A percentile compares a stretch with the other conserved stretches of the same genome.
These are phyloP conservation scores for Yasuhikotakia modesta DNA, from an alignment of 2,797 vertebrate genomes.

Conservation along the genomic window DNA sequence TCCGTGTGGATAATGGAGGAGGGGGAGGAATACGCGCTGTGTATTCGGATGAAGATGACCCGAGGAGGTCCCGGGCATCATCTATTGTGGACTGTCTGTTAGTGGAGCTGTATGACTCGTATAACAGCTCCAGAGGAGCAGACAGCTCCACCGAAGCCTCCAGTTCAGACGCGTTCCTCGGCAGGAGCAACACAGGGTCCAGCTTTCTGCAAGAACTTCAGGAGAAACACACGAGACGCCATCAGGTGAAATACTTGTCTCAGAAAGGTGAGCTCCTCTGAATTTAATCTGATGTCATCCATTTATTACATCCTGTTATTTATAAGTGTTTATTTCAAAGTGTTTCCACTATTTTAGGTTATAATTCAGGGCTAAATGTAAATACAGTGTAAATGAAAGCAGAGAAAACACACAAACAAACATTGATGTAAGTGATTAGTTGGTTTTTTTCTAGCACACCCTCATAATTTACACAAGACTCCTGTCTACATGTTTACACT, in stretches of 20 bases:
- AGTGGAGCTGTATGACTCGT: slow-evolving; percentile 90
- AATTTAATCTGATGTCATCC: neutral
- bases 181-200: slow-evolving; percentile 79
- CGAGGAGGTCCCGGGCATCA: slow-evolving; percentile 64
- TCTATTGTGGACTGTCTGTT: slow-evolving; percentile 91
- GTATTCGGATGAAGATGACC: slow-evolving; percentile 39
- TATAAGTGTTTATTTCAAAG: no score
- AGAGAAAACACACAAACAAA: no score
- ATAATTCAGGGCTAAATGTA: no score
- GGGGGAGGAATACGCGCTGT: slow-evolving; percentile 7
- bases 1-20: slow-evolving; percentile 10
- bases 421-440: neutral
- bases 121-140: slow-evolving; percentile 66
- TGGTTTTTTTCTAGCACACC: neutral
- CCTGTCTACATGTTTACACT: neutral
- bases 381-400: no score
- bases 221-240: slow-evolving; percentile 81
- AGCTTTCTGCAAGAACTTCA: slow-evolving; percentile 86
- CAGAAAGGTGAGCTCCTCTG: slow-evolving; percentile 81
- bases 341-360: no score
- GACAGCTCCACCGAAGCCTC: slow-evolving; percentile 92
- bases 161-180: slow-evolving; percentile 80
- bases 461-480: neutral
- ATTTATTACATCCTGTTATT: no score
- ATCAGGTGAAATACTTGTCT: slow-evolving; percentile 83